A percentile compares a stretch with the other conserved stretches of the same genome.
Conservation (phyloP, 2,888 invertebrate species). For the Eretmocerus hayati region DNA sequence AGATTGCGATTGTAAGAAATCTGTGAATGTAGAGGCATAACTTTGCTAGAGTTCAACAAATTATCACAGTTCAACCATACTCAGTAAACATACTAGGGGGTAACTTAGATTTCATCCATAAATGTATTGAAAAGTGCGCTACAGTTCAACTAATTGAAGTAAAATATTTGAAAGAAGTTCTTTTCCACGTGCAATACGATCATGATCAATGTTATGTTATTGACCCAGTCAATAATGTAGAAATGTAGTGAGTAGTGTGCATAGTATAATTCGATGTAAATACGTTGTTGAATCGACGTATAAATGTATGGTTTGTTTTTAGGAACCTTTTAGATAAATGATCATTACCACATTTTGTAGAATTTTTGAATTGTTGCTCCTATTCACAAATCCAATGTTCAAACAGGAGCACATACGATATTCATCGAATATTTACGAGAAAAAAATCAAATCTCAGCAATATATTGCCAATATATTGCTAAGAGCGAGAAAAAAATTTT, state of each 20-base stretch:
- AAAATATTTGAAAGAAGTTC: too few relatives aligned
- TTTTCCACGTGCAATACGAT: too few relatives aligned
- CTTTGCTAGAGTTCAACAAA: too few relatives aligned
- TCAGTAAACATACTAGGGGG: background rate
- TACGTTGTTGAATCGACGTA: too few relatives aligned
- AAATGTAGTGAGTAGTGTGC: background rate
- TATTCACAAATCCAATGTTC: too few relatives aligned
- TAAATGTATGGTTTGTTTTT: background rate
- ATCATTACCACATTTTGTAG: too few relatives aligned
- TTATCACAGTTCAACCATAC: too few relatives aligned
- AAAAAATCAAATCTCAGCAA: too few relatives aligned
- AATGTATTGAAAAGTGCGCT: background rate
- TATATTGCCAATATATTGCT: too few relatives aligned
- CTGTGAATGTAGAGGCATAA: background rate
- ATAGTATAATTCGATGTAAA: background rate
- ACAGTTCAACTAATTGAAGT: background rate
- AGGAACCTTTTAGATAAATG: background rate
- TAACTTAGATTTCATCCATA: background rate
- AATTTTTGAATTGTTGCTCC: too few relatives aligned
- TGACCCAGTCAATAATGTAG: constrained; percentile 1
- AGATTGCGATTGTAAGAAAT: background rate
- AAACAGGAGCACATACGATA: too few relatives aligned
- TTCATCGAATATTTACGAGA: too few relatives aligned
- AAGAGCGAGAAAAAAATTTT: background rate
- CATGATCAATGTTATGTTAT: constrained; percentile 1